Evolutionary conservation across 2,797 vertebrate genomes (phyloP), one percentile per base, ranked within the genome.

Genomic region (Todus mexicanus): DNA sequence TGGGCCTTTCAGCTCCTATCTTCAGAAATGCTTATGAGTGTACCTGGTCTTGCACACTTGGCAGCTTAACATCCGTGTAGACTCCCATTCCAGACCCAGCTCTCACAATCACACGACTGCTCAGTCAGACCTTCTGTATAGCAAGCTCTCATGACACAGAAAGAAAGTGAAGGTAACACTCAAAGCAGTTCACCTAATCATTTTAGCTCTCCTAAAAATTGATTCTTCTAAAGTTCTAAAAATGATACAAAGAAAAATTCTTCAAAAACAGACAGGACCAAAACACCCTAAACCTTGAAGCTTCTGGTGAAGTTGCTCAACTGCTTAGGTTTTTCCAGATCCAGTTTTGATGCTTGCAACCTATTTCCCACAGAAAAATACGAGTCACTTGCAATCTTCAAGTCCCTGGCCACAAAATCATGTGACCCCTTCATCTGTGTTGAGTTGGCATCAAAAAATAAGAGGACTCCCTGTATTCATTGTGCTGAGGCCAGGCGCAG

Each of bases 321-420:
- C 15, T 18, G 2, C 7, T 11, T 12, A 7, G 0, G 2, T 2
- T 40, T 79, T 56, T 48, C 45, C 63, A n/a, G 40, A 5, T 23
- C 5, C 5, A 5, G 2, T n/a, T 84, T 7, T 35, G 70, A 64
- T 19, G 5, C 4, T 10, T 69, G n/a, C 6, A 47, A 12, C 14
- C 2, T 84, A 10, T 70, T 82, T 82, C 12, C 16, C 9, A 26
- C 5, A 17, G 18, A 7, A 63, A 70, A 79, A 38, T 1, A 23
- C 3, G 22, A 76, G 7, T 17, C 8, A 29, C 31, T 43, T 47
- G 6, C 25, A 54, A 4, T 35, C 27, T 80, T 16, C 31, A 60
- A 12, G 17, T 14, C 15, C 7, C 12, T 70, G 43, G 16, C 35
- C 59, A 56, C 9, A 70, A 85, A 78, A 84, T 5, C 23, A 1